Evolutionary conservation across 2,797 vertebrate species (phyloP), one percentile per base, ranked within the genome.

Genomic region (Pterois miles): DNA sequence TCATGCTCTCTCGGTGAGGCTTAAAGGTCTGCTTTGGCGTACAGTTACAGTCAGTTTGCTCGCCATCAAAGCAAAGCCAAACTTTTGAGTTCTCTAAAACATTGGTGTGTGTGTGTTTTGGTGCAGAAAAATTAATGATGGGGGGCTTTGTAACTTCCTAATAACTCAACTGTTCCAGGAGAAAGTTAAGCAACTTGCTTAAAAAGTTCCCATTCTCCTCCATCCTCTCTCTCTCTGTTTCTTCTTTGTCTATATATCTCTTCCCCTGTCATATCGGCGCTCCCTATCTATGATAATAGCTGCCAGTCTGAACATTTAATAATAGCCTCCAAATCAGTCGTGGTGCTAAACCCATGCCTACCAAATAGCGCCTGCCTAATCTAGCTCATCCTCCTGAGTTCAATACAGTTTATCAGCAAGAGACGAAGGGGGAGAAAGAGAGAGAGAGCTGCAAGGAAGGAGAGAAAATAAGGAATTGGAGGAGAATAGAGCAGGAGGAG

Each of bases 1-100:
- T 57, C 22, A 54, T 64, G 18, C 58, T 74, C 82, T 83, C 88
- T 84, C 74, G 77, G 76, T 65, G 86, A 82, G 80, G 80, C 83
- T 88, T 90, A 81, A 88, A 91, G 83, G 90, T 90, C 83, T 63
- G 73, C 80, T 92, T 87, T 83, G 76, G 87, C 74, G 25, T 83
- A 77, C 78, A 82, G 85, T 82, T 85, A 88, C 74, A 88, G 87
- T 89, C 79, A 86, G 88, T 83, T 85, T 78, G 74, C 85, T 78
- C 36, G 31, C 75, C 80, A 91, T 92, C 83, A 93, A 90, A 91
- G 91, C 34, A 13, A 43, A 65, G 33, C 67, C 56, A 80, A 86
- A 85, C 71, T 65, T 89, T 70, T 23, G 52, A 83, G 80, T 84
- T 83, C 57, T 65, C 79, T 86, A 87, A 88, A 71, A 82, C 54